Evolutionary conservation across 2,113 vertebrate genomes (phyloP).

Genomic region (Anhinga rufa): DNA sequence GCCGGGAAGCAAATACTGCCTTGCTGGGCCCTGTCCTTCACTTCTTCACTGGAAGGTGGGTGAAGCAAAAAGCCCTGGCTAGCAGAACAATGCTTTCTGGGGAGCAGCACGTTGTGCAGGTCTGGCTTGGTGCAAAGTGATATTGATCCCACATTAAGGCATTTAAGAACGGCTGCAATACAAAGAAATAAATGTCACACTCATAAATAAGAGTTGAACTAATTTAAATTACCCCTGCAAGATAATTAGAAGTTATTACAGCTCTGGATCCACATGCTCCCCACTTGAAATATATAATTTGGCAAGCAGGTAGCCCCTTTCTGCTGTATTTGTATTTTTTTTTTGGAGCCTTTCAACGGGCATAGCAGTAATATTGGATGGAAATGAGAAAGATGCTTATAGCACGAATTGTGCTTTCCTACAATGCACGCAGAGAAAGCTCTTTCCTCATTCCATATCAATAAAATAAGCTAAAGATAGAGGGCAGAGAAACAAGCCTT

Average conservation of each 20-base stretch:
- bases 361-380: background rate
- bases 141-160: background rate
- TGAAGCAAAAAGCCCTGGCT: background rate
- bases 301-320: background rate
- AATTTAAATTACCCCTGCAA: conserved; percentile 19
- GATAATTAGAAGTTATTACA: background rate
- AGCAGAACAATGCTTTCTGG: background rate
- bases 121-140: conserved; percentile 1
- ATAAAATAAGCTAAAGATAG: background rate
- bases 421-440: background rate
- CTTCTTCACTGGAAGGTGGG: background rate
- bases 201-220: conserved; percentile 18
- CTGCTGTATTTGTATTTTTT: background rate
- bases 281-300: background rate
- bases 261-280: background rate
- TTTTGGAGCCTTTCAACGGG: background rate
- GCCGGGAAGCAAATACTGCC: background rate
- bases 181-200: conserved; percentile 35
- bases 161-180: conserved; percentile 16
- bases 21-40: background rate
- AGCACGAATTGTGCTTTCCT: background rate
- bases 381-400: background rate
- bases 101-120: background rate
- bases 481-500: background rate
- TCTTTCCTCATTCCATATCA: background rate